phyloP scores from a whole-genome alignment of 92 coral and sea anemone species.

The Metridium senile region DNA sequence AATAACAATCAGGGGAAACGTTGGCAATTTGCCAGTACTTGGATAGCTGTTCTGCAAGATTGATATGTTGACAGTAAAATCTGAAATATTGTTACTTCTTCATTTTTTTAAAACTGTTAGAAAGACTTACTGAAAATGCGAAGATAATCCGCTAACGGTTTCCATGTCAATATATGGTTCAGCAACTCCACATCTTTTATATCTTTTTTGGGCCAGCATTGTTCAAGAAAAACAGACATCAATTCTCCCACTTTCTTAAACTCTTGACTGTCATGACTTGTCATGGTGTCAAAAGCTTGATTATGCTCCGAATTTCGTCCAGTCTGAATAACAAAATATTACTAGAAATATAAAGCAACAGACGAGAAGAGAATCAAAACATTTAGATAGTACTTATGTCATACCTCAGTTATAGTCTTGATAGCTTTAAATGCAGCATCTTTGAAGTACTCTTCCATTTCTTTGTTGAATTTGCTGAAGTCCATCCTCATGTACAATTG shows the following conservation, averaged over 20 bases:
- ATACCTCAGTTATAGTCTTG: conserved; percentile 17
- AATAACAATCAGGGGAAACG: too few relatives aligned
- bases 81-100: too few relatives aligned
- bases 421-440: conserved; percentile 33
- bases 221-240: conserved; percentile 59
- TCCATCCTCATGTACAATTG: conserved; percentile 22
- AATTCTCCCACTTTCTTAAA: conserved; percentile 60
- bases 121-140: conserved; percentile 20
- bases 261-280: conserved; percentile 34
- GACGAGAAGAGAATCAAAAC: background rate
- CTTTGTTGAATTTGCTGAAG: background rate
- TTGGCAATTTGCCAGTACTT: too few relatives aligned
- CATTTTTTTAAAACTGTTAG: too few relatives aligned
- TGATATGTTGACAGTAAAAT: too few relatives aligned
- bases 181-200: conserved; percentile 36
- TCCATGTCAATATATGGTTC: conserved; percentile 73
- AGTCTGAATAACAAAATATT: background rate
- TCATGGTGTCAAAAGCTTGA: conserved; percentile 42
- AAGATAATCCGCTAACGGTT: conserved; percentile 59
- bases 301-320: conserved; percentile 38
- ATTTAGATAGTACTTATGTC: background rate
- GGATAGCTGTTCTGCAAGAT: background rate
- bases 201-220: conserved; percentile 65
- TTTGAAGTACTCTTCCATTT: conserved; percentile 3
- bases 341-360: background rate